phyloP scores from a whole-genome alignment of 2,888 invertebrate species.

The Cosmia pyralina region DNA sequence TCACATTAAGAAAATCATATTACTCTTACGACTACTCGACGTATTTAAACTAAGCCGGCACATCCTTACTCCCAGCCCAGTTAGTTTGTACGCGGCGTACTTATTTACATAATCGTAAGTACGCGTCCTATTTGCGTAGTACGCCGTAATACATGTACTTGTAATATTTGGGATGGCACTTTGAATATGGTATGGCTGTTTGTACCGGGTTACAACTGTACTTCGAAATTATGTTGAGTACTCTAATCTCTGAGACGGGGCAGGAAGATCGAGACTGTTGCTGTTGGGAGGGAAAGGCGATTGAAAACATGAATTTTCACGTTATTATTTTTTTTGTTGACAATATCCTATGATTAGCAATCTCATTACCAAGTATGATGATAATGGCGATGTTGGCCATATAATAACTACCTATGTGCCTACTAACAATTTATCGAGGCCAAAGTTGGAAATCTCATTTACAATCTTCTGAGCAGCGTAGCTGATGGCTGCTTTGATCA shows the following conservation, averaged over 20 bases:
- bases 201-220: conserved; percentile 7
- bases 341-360: not conserved
- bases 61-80: conserved; percentile 37
- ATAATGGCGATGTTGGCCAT: not conserved
- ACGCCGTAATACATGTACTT: conserved; percentile 53
- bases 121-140: conserved; percentile 49
- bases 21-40: conserved; percentile 29
- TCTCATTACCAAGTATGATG: not conserved
- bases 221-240: conserved; percentile 6
- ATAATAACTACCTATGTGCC: not conserved
- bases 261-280: not conserved
- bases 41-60: conserved; percentile 51
- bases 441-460: not conserved
- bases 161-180: conserved; percentile 42
- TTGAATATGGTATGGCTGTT: conserved; percentile 31
- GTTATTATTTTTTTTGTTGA: not conserved
- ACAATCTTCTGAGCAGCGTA: not conserved
- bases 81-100: conserved; percentile 49
- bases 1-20: conserved; percentile 48
- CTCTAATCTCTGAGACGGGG: conserved; percentile 5
- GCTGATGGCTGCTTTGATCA: not conserved
- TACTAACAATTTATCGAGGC: not conserved
- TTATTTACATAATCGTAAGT: conserved; percentile 62
- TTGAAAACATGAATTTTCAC: not conserved
- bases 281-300: not conserved